Percentiles rank a stretch among this genome's conserved stretches.
These are phyloP conservation scores for Ditylenchus dipsaci DNA, from an alignment of 1,140 invertebrate genomes.

Conservation along the genomic window DNA sequence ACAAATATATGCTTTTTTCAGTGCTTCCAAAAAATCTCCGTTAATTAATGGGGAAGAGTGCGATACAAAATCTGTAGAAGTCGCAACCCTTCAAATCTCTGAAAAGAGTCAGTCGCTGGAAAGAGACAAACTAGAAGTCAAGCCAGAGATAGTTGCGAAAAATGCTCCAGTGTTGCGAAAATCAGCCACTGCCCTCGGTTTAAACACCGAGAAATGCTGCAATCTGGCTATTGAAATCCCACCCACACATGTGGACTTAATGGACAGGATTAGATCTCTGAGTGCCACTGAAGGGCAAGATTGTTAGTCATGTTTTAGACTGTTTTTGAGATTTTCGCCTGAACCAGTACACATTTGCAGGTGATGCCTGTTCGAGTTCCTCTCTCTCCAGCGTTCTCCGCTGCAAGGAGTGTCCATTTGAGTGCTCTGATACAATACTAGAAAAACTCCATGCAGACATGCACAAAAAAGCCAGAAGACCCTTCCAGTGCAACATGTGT, in stretches of 20 bases:
- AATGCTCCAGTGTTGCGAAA: not conserved
- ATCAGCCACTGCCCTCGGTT: not conserved
- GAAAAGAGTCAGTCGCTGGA: no score
- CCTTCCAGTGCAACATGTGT: slow-evolving; percentile 25
- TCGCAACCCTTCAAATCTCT: not conserved
- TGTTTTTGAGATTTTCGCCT: not conserved
- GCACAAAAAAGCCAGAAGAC: slow-evolving; percentile 14
- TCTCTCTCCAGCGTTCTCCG: not conserved
- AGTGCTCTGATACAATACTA: slow-evolving; percentile 12
- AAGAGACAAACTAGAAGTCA: not conserved
- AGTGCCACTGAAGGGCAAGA: not conserved
- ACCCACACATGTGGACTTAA: not conserved
- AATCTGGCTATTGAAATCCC: not conserved
- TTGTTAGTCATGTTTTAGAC: not conserved
- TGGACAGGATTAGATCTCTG: not conserved
- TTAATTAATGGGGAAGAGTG: no score
- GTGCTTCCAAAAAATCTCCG: no score
- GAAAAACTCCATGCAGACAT: slow-evolving; percentile 21
- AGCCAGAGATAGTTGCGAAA: not conserved
- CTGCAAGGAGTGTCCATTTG: slow-evolving; percentile 11
- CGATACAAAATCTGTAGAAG: no score
- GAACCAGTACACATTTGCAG: no score
- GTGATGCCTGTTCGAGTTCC: not conserved
- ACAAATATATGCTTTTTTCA: no score
- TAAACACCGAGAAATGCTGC: not conserved